A percentile compares a stretch with the other conserved stretches of the same genome.
Conservation (phyloP, 2,888 invertebrate genomes). For the Hemaris fuciformis region DNA sequence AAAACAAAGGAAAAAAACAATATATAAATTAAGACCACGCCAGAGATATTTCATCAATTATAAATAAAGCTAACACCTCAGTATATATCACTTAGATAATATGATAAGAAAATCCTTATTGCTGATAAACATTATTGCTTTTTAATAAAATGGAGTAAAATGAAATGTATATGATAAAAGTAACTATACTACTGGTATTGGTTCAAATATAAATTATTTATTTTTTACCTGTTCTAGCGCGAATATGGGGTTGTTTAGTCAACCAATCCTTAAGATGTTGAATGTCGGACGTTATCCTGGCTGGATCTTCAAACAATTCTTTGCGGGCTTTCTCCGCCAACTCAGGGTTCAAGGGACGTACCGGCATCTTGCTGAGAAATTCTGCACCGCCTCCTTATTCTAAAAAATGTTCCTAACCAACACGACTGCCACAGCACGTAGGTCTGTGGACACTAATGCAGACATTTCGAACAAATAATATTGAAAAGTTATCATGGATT, state of each 20-base stretch:
- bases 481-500: conserved; percentile 32
- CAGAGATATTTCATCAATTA: too few relatives aligned
- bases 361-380: conserved; percentile 42
- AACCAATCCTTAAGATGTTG: conserved; percentile 80
- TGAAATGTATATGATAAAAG: too few relatives aligned
- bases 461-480: conserved; percentile 21
- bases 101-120: too few relatives aligned
- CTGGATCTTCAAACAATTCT: conserved; percentile 80
- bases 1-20: too few relatives aligned
- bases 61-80: too few relatives aligned
- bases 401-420: background rate
- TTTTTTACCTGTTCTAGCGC: conserved; percentile 49
- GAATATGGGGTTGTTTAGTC: conserved; percentile 78
- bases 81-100: too few relatives aligned
- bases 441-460: conserved; percentile 19
- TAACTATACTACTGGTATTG: too few relatives aligned
- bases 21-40: too few relatives aligned
- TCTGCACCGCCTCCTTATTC: conserved; percentile 17
- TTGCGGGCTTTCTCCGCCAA: conserved; percentile 66
- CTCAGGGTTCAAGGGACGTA: conserved; percentile 48
- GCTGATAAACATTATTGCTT: too few relatives aligned
- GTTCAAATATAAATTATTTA: background rate
- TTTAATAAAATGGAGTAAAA: too few relatives aligned
- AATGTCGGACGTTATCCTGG: conserved; percentile 67
- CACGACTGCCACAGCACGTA: background rate